phyloP scores from a whole-genome alignment of 2,888 invertebrate genomes.

The Agelastica alni region DNA sequence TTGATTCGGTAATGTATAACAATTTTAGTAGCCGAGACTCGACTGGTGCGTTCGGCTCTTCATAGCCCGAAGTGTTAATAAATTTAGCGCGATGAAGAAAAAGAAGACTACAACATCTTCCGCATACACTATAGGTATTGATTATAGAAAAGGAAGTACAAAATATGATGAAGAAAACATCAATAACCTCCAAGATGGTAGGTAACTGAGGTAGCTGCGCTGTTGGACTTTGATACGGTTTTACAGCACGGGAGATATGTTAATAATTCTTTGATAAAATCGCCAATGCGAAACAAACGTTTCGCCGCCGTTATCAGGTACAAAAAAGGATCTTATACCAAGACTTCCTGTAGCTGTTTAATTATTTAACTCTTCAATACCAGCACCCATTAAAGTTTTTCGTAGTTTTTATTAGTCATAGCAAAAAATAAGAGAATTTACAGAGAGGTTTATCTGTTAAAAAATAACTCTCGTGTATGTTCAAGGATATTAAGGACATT shows the following conservation, averaged over 20 bases:
- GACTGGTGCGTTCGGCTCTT: slow-evolving; percentile 11
- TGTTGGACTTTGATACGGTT: slow-evolving; percentile 11
- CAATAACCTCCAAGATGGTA: slow-evolving; percentile 40
- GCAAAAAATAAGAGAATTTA: no score
- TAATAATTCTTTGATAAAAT: not conserved
- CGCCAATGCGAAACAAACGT: no score
- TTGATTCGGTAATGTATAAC: slow-evolving; percentile 32
- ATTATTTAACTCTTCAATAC: no score
- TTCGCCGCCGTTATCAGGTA: no score
- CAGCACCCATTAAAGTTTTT: no score
- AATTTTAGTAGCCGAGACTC: slow-evolving; percentile 23
- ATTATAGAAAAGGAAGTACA: slow-evolving; percentile 38
- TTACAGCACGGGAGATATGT: slow-evolving; percentile 5
- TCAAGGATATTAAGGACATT: no score
- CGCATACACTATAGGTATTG: slow-evolving; percentile 34
- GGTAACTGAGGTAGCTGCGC: slow-evolving; percentile 45
- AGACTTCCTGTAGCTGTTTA: not conserved
- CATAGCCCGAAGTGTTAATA: slow-evolving; percentile 30
- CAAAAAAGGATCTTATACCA: no score
- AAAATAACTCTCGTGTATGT: no score
- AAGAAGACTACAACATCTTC: slow-evolving; percentile 28
- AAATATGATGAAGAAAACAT: slow-evolving; percentile 39
- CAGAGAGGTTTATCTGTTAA: no score
- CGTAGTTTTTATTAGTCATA: no score
- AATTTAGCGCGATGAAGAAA: slow-evolving; percentile 28